Evolutionary conservation across 2,797 vertebrate species (phyloP).

Genomic region (Halcyon leucocephala): DNA sequence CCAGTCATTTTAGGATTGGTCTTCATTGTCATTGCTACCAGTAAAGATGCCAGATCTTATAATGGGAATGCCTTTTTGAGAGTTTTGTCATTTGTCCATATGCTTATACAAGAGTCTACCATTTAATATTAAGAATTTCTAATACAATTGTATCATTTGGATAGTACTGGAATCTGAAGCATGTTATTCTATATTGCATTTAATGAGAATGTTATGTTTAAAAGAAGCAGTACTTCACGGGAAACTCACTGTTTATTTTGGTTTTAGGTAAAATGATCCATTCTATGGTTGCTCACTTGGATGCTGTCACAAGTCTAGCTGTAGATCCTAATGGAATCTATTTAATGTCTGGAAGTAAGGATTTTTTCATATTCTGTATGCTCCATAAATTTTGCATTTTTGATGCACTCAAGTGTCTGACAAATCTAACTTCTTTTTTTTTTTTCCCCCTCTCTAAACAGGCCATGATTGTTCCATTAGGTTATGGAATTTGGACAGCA

Average conservation of each 20-base stretch:
- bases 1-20: not conserved
- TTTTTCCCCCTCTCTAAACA: conserved; percentile 53
- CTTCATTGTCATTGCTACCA: not conserved
- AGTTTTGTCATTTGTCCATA: not conserved
- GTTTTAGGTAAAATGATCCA: conserved; percentile 94
- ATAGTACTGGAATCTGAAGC: not conserved
- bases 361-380: not conserved
- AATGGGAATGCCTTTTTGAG: not conserved
- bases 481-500: conserved; percentile 98
- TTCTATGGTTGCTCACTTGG: conserved; percentile 97
- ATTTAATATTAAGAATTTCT: not conserved
- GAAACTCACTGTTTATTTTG: conserved; percentile 29
- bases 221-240: not conserved
- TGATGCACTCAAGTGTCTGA: not conserved
- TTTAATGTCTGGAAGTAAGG: conserved; percentile 98
- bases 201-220: not conserved
- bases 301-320: conserved; percentile 97
- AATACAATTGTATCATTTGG: not conserved
- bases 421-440: not conserved
- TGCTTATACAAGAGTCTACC: not conserved
- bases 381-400: not conserved
- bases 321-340: conserved; percentile 99
- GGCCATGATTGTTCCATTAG: conserved; percentile 89
- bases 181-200: not conserved
- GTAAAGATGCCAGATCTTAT: not conserved